Percentiles rank a stretch among this genome's conserved stretches.
phyloP scores from a whole-genome alignment of 2,888 invertebrate genomes.

The Andrena hattorfiana region DNA sequence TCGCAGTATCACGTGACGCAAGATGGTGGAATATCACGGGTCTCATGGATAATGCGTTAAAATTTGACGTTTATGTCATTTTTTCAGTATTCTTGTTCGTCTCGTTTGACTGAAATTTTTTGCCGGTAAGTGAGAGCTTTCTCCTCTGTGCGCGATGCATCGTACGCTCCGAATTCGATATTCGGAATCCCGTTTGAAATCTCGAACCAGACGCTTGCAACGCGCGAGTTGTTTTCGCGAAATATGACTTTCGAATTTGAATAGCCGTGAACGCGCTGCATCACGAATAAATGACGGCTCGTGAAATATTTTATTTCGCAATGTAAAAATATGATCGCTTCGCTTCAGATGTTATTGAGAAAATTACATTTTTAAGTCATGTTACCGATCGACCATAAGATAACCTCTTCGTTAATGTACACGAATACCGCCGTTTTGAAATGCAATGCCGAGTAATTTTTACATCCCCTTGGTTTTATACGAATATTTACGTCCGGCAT shows the following conservation, averaged over 20 bases:
- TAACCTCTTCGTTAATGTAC: conserved; percentile 66
- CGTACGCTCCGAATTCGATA: neutral
- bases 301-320: neutral
- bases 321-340: neutral
- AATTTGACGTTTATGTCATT: conserved; percentile 66
- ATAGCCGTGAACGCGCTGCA: conserved; percentile 38
- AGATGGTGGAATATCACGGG: conserved; percentile 65
- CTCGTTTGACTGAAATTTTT: conserved; percentile 51
- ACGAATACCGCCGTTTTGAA: conserved; percentile 49
- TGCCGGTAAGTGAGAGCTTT: conserved; percentile 49
- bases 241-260: conserved; percentile 74
- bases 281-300: conserved; percentile 24
- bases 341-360: conserved; percentile 10
- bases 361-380: conserved; percentile 34
- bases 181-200: conserved; percentile 49
- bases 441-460: conserved; percentile 29
- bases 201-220: conserved; percentile 74
- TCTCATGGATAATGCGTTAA: conserved; percentile 60
- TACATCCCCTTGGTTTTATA: conserved; percentile 10
- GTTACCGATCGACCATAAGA: conserved; percentile 39
- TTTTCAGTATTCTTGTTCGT: conserved; percentile 53
- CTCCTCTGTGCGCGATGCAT: neutral
- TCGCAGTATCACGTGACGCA: conserved; percentile 67
- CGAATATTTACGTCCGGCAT: neutral
- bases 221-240: conserved; percentile 65